Percentiles rank a stretch among this genome's conserved stretches.
phyloP scores from a whole-genome alignment of 2,888 invertebrate species.

The Sphaerophoria taeniata region DNA sequence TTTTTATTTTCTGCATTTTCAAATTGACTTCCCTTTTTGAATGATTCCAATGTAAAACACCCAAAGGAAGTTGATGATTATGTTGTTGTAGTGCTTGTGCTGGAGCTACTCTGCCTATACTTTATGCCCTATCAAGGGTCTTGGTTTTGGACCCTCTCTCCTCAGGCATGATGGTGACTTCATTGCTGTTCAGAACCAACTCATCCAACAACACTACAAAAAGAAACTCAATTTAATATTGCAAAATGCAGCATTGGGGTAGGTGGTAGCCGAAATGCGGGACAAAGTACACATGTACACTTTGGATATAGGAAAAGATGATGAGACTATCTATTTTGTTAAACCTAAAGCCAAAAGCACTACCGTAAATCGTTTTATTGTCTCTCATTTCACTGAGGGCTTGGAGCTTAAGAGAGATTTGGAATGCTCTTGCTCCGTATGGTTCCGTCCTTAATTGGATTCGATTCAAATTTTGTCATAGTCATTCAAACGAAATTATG shows the following conservation, averaged over 20 bases:
- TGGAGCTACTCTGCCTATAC: neutral
- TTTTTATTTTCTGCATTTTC: slow-evolving; percentile 8
- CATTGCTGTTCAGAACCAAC: slow-evolving; percentile 11
- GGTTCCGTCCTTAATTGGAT: slow-evolving; percentile 55
- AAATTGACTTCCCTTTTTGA: slow-evolving; percentile 34
- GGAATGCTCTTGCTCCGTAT: slow-evolving; percentile 14
- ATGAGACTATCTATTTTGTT: neutral
- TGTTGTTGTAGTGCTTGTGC: slow-evolving; percentile 1
- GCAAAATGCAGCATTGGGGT: slow-evolving; percentile 46
- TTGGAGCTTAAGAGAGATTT: neutral
- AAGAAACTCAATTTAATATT: slow-evolving; percentile 39
- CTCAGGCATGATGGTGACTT: slow-evolving; percentile 39
- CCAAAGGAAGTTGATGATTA: slow-evolving; percentile 55
- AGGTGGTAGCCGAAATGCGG: neutral
- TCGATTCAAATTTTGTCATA: slow-evolving; percentile 66
- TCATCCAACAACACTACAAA: neutral
- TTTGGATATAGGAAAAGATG: neutral
- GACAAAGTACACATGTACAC: neutral
- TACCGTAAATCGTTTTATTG: slow-evolving; percentile 46
- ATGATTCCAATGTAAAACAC: slow-evolving; percentile 41
- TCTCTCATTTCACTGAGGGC: neutral
- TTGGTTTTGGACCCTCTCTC: slow-evolving; percentile 2
- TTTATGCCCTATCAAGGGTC: slow-evolving; percentile 20
- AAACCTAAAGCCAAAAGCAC: slow-evolving; percentile 4
- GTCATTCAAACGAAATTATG: slow-evolving; percentile 24